A percentile compares a stretch with the other conserved stretches of the same genome.
phyloP scores from a whole-genome alignment of 2,113 vertebrate genomes.

The Formicarius rufipectus region DNA sequence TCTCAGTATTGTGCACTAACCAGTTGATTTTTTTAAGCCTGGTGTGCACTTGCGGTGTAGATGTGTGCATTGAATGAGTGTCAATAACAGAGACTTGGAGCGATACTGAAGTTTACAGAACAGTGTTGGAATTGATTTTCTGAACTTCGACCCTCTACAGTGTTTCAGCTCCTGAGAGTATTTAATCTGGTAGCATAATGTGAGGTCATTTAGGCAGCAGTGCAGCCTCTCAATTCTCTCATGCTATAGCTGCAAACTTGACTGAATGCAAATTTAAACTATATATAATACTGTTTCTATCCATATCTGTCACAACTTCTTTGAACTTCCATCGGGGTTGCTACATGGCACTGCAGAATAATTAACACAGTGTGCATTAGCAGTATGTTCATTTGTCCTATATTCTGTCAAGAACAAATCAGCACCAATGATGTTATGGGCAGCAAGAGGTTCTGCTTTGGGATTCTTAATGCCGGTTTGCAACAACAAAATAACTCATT shows the following conservation, averaged over 20 bases:
- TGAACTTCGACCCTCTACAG: not conserved
- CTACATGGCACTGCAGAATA: not conserved
- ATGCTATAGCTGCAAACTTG: not conserved
- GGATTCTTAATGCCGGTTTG: not conserved
- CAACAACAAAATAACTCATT: not conserved
- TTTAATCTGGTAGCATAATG: not conserved
- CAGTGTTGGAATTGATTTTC: not conserved
- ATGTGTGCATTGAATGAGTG: not conserved
- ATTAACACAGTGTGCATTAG: constrained; percentile 38
- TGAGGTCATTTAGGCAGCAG: not conserved
- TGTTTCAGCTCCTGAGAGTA: not conserved
- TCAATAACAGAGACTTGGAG: not conserved
- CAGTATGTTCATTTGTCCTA: constrained; percentile 14
- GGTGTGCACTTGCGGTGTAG: not conserved
- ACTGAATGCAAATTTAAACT: not conserved
- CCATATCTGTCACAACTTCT: not conserved
- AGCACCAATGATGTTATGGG: not conserved
- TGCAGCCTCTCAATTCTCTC: not conserved
- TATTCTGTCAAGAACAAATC: constrained; percentile 5
- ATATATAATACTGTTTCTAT: not conserved
- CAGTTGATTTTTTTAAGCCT: not conserved
- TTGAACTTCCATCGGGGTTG: constrained; percentile 4
- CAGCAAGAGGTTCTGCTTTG: not conserved
- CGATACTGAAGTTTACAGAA: not conserved
- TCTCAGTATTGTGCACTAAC: not conserved